Conservation (phyloP, 2,113 vertebrate species). For the Oceanodroma tethys region DNA sequence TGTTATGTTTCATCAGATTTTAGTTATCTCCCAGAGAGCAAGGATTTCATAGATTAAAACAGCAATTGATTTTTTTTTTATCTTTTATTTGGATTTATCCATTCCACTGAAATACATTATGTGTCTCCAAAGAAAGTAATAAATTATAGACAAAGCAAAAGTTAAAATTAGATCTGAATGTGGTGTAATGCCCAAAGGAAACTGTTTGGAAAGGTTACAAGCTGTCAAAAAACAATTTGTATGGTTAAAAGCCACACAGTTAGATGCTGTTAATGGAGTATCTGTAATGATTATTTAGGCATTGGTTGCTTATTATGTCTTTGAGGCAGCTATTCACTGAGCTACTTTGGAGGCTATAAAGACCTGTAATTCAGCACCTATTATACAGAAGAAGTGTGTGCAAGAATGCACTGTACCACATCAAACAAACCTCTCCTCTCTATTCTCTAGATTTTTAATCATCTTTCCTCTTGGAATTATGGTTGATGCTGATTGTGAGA, state of each 20-base stretch:
- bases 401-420: constrained; percentile 67
- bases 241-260: constrained; percentile 74
- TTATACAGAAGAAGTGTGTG: constrained; percentile 77
- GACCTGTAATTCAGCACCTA: constrained; percentile 86
- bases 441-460: constrained; percentile 79
- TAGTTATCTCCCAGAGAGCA: constrained; percentile 45
- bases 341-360: constrained; percentile 76
- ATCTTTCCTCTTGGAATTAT: constrained; percentile 84
- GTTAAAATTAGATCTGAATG: constrained; percentile 72
- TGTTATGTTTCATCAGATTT: constrained; percentile 49
- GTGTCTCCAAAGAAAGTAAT: constrained; percentile 67
- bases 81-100: constrained; percentile 67
- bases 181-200: constrained; percentile 73
- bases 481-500: constrained; percentile 85
- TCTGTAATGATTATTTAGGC: constrained; percentile 74
- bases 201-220: constrained; percentile 73
- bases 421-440: constrained; percentile 74
- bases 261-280: constrained; percentile 76
- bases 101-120: constrained; percentile 60
- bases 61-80: constrained; percentile 65
- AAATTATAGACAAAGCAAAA: constrained; percentile 71
- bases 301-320: constrained; percentile 83
- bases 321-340: constrained; percentile 79
- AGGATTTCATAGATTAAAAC: constrained; percentile 64
- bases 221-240: constrained; percentile 76